Evolutionary conservation across 2,888 invertebrate species (phyloP).

Genomic region (Uloborus plumipes): DNA sequence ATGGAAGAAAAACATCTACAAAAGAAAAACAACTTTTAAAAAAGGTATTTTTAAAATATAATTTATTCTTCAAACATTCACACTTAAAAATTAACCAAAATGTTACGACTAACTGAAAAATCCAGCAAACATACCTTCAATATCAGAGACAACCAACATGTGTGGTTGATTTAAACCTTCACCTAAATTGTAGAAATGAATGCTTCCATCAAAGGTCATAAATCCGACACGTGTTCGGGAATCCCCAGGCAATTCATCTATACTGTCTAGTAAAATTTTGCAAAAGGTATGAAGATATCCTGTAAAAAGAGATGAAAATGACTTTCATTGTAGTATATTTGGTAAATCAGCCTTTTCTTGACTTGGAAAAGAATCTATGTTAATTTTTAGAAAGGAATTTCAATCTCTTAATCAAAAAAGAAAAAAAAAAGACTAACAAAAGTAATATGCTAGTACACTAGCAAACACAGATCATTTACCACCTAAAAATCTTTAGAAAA

Average conservation of each 20-base stretch:
- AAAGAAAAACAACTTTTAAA: slow-evolving; percentile 57
- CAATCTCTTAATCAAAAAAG: no score
- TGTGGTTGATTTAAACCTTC: slow-evolving; percentile 87
- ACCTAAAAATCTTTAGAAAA: no score
- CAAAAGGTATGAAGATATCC: slow-evolving; percentile 87
- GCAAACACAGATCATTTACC: no score
- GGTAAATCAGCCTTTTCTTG: no score
- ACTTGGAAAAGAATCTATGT: no score
- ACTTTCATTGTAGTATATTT: no score
- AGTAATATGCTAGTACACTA: no score
- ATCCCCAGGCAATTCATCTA: slow-evolving; percentile 94
- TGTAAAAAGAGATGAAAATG: slow-evolving; percentile 40
- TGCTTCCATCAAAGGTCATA: slow-evolving; percentile 88
- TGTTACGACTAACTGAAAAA: neutral
- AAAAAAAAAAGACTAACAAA: no score
- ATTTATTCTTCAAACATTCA: no score
- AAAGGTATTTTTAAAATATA: no score
- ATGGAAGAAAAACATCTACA: slow-evolving; percentile 92
- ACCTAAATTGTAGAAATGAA: slow-evolving; percentile 93
- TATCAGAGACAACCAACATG: slow-evolving; percentile 73
- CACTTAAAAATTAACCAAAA: neutral
- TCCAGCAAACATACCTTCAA: slow-evolving; percentile 58
- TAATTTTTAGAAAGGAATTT: no score
- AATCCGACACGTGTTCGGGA: slow-evolving; percentile 93
- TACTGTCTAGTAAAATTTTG: slow-evolving; percentile 81